Evolutionary conservation across 2,888 invertebrate genomes (phyloP).

Genomic region (Diabrotica balteata): DNA sequence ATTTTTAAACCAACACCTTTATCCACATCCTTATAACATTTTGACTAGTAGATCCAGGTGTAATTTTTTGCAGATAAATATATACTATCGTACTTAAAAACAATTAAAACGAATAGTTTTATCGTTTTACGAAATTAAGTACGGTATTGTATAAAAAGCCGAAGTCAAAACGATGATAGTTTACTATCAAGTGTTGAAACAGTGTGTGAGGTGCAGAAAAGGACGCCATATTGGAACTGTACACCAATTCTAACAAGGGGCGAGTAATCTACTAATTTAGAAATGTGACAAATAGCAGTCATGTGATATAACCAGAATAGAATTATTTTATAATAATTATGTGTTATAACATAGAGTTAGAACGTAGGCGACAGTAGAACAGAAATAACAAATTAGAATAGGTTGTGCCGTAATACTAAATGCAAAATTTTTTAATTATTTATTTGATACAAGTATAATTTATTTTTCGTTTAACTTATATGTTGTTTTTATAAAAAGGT

Average conservation of each 20-base stretch:
- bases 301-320: constrained; percentile 50
- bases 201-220: constrained; percentile 56
- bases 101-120: too few relatives aligned
- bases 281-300: constrained; percentile 54
- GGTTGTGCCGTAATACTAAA: constrained; percentile 15
- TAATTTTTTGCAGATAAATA: too few relatives aligned
- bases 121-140: too few relatives aligned
- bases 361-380: constrained; percentile 40
- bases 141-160: too few relatives aligned
- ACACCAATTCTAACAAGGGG: constrained; percentile 57
- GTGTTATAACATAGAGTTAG: constrained; percentile 44
- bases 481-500: too few relatives aligned
- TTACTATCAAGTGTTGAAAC: constrained; percentile 43
- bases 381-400: constrained; percentile 34
- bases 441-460: too few relatives aligned
- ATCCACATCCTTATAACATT: too few relatives aligned
- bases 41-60: too few relatives aligned
- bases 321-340: constrained; percentile 39
- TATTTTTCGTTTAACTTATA: too few relatives aligned
- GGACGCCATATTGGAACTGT: constrained; percentile 55
- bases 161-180: constrained; percentile 24
- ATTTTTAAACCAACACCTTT: too few relatives aligned
- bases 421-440: background rate
- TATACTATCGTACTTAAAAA: too few relatives aligned
- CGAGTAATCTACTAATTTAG: constrained; percentile 59